phyloP scores from a whole-genome alignment of 2,797 vertebrate species.

The Rhincodon typus region DNA sequence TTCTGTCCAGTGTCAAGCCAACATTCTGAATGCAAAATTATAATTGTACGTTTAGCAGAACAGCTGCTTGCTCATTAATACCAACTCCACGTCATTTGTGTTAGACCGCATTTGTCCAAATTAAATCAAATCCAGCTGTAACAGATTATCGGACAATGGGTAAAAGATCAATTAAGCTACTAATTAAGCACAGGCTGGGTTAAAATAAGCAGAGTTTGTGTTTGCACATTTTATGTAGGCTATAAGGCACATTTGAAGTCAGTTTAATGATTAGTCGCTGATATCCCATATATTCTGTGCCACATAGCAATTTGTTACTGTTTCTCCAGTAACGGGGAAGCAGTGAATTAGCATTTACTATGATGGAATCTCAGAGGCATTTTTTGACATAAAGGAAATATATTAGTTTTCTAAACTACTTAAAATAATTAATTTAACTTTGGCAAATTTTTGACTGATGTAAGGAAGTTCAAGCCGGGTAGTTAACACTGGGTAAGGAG shows the following conservation, averaged over 20 bases:
- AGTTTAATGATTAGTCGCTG: not conserved
- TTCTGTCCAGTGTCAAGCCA: not conserved
- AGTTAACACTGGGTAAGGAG: not conserved
- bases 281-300: not conserved
- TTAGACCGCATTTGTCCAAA: not conserved
- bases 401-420: slow-evolving; percentile 14
- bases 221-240: slow-evolving; percentile 25
- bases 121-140: not conserved
- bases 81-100: not conserved
- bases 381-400: not conserved
- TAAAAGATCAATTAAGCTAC: slow-evolving; percentile 25
- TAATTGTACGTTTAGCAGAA: not conserved
- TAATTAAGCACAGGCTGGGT: slow-evolving; percentile 7
- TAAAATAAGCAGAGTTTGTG: slow-evolving; percentile 15
- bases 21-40: not conserved
- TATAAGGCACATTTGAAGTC: slow-evolving; percentile 21
- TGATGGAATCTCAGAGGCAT: not conserved
- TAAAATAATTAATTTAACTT: slow-evolving; percentile 21
- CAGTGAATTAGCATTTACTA: not conserved
- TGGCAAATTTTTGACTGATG: not conserved
- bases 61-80: not conserved
- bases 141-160: not conserved
- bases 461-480: not conserved
- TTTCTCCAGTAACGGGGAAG: not conserved
- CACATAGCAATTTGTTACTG: not conserved